Conservation (phyloP, 2,113 vertebrate genomes). For the Ageneiosus marmoratus region DNA sequence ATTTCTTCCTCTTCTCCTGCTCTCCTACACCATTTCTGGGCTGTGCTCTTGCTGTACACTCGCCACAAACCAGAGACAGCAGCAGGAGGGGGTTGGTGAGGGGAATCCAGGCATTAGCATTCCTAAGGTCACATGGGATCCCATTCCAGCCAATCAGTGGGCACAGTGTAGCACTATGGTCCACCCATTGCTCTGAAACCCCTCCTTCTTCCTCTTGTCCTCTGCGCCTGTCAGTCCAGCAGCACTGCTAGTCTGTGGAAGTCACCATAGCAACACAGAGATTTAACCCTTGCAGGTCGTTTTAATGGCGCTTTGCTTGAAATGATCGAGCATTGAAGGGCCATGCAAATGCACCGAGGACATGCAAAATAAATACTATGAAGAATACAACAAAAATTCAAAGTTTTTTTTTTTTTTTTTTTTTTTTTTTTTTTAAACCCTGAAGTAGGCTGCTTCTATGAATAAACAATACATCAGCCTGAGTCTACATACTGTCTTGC, state of each 20-base stretch:
- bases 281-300: slow-evolving; percentile 59
- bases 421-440: background rate
- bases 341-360: slow-evolving; percentile 13
- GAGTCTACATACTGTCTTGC: background rate
- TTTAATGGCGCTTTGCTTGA: slow-evolving; percentile 52
- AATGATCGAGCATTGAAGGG: slow-evolving; percentile 27
- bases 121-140: slow-evolving; percentile 70
- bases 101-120: slow-evolving; percentile 68
- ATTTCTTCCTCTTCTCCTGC: slow-evolving; percentile 50
- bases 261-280: slow-evolving; percentile 71
- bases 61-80: slow-evolving; percentile 56
- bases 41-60: slow-evolving; percentile 59
- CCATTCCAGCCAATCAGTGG: slow-evolving; percentile 57
- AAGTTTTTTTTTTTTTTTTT: background rate
- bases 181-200: slow-evolving; percentile 48
- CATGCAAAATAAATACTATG: background rate
- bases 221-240: slow-evolving; percentile 68
- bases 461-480: background rate
- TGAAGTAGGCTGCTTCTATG: background rate
- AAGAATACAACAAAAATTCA: background rate
- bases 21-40: slow-evolving; percentile 70
- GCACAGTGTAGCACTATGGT: background rate
- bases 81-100: slow-evolving; percentile 45
- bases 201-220: slow-evolving; percentile 42
- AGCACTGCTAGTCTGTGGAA: slow-evolving; percentile 57